phyloP scores from a whole-genome alignment of 92 coral and sea anemone genomes.

The Bergia puertoricense region DNA sequence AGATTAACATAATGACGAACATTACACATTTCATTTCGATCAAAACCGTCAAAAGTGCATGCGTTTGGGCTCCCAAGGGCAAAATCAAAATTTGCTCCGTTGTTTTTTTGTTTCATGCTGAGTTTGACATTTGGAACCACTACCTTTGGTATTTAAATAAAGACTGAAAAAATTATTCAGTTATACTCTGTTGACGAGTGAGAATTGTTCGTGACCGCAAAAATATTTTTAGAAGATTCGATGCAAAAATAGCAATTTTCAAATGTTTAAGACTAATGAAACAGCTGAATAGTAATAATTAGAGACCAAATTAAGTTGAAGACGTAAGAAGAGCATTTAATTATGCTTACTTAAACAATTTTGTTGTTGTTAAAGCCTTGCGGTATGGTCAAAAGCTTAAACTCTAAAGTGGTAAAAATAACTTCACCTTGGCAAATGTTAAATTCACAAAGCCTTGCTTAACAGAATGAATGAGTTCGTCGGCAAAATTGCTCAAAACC shows the following conservation, averaged over 20 bases:
- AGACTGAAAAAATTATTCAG: neutral
- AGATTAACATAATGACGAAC: neutral
- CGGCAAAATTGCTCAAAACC: conserved; percentile 40
- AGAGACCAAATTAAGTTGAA: neutral
- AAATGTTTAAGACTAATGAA: neutral
- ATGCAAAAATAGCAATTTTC: neutral
- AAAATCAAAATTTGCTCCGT: no score
- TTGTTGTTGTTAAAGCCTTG: neutral
- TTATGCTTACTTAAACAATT: conserved; percentile 3
- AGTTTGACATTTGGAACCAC: neutral
- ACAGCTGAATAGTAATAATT: conserved; percentile 1
- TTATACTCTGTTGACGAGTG: neutral
- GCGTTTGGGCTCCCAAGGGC: neutral
- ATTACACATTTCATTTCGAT: neutral
- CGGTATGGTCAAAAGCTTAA: neutral
- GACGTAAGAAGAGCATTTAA: neutral
- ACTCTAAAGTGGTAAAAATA: neutral
- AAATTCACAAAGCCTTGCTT: conserved; percentile 33
- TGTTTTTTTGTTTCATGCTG: neutral
- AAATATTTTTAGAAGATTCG: neutral
- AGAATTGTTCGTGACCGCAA: neutral
- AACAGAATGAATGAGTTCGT: conserved; percentile 34
- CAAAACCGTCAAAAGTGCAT: neutral
- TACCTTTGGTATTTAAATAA: neutral
- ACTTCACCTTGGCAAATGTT: conserved; percentile 44